These are phyloP conservation scores for Sebastes flavidus DNA, from an alignment of 2,797 vertebrate species.

Conservation along the genomic window DNA sequence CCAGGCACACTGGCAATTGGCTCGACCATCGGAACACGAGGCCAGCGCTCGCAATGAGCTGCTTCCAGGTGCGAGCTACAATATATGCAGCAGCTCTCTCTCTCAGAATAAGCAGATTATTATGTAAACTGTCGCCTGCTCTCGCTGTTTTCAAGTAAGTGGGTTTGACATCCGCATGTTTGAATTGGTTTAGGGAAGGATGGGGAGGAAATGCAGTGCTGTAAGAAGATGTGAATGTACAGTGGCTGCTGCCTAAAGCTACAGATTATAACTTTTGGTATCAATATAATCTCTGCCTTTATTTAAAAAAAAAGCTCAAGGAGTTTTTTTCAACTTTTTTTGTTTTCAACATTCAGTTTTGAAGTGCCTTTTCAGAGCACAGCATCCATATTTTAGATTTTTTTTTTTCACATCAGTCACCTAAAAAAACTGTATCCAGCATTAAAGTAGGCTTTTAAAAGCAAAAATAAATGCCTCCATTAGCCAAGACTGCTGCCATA, in stretches of 20 bases:
- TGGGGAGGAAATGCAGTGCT: neutral
- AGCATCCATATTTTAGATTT: neutral
- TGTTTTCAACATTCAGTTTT: neutral
- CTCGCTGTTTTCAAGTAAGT: constrained; percentile 34
- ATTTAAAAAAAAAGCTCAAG: neutral
- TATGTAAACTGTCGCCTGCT: constrained; percentile 55
- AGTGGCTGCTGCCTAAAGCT: constrained; percentile 24
- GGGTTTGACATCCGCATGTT: constrained; percentile 45
- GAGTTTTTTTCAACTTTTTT: neutral
- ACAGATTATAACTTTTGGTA: constrained; percentile 24
- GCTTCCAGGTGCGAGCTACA: constrained; percentile 50
- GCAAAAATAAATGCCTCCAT: neutral
- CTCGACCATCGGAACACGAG: constrained; percentile 30
- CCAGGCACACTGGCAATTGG: constrained; percentile 38
- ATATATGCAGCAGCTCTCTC: constrained; percentile 11
- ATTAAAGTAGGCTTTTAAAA: constrained; percentile 13
- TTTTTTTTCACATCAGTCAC: neutral
- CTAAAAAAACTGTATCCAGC: neutral
- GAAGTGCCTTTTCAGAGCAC: neutral
- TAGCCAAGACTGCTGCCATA: neutral
- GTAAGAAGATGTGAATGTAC: constrained; percentile 31
- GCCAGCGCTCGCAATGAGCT: constrained; percentile 12
- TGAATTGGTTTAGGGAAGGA: constrained; percentile 42
- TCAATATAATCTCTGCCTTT: constrained; percentile 27
- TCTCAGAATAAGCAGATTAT: constrained; percentile 52